A percentile compares a stretch with the other conserved stretches of the same genome.
Conservation (phyloP, 2,797 vertebrate genomes). For the Typhlichthys eigenmanni region DNA sequence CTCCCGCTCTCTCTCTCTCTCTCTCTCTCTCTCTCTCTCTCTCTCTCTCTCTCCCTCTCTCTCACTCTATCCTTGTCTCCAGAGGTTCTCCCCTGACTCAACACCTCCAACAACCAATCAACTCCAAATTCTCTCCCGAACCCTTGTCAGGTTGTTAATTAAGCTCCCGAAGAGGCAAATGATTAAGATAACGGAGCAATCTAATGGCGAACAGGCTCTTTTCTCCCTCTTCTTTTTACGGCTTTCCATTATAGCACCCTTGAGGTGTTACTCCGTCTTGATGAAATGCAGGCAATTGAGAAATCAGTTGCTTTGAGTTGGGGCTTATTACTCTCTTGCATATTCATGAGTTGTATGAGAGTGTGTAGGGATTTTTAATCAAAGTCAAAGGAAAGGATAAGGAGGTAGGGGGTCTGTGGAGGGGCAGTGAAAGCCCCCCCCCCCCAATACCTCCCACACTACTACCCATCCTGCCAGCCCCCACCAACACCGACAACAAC, state of each 20-base stretch:
- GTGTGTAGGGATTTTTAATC: conserved; percentile 83
- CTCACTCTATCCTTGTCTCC: conserved; percentile 33
- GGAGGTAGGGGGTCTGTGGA: conserved; percentile 40
- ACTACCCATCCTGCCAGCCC: conserved; percentile 18
- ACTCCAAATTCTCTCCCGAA: conserved; percentile 68
- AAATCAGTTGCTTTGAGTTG: conserved; percentile 81
- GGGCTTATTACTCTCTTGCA: conserved; percentile 75
- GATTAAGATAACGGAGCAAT: conserved; percentile 79
- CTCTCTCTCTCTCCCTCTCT: conserved; percentile 46
- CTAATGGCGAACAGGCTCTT: conserved; percentile 69
- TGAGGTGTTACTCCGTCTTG: conserved; percentile 81
- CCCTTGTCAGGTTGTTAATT: conserved; percentile 75
- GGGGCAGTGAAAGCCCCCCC: conserved; percentile 24
- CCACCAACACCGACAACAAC: conserved; percentile 47
- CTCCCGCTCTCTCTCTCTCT: conserved; percentile 44
- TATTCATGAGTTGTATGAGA: conserved; percentile 83
- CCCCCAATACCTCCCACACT: conserved; percentile 10
- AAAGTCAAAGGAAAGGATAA: conserved; percentile 79
- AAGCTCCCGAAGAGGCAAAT: conserved; percentile 80
- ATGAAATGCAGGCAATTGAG: conserved; percentile 86
- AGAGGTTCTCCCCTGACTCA: conserved; percentile 64
- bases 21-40: conserved; percentile 50
- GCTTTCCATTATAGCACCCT: conserved; percentile 77
- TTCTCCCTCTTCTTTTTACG: conserved; percentile 71
- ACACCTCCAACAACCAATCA: conserved; percentile 70